phyloP scores from a whole-genome alignment of 1,140 invertebrate genomes.

The Zaprionus nigranus region DNA sequence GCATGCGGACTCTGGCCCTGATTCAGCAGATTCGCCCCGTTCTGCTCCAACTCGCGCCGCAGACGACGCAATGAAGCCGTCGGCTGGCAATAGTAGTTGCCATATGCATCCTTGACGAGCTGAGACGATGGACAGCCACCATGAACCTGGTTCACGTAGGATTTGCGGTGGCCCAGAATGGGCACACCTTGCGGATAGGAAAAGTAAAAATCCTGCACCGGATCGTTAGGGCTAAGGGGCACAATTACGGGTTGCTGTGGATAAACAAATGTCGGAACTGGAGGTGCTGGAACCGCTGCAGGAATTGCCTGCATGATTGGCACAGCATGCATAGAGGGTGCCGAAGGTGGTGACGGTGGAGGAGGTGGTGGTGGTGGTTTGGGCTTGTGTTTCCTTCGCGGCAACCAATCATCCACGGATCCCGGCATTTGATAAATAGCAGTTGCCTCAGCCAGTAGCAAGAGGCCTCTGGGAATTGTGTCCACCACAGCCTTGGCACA shows the following conservation, averaged over 20 bases:
- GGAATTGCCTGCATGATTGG: slow-evolving; percentile 5
- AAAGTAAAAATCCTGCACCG: slow-evolving; percentile 64
- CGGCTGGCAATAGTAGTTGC: slow-evolving; percentile 62
- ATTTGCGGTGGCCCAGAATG: slow-evolving; percentile 44
- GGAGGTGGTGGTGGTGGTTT: slow-evolving; percentile 38
- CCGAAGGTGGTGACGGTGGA: slow-evolving; percentile 16
- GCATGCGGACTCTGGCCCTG: slow-evolving; percentile 45
- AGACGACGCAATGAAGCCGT: slow-evolving; percentile 35
- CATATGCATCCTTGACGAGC: slow-evolving; percentile 61
- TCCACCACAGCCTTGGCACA: slow-evolving; percentile 59
- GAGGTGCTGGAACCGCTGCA: neutral
- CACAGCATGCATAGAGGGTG: slow-evolving; percentile 28
- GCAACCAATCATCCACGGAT: slow-evolving; percentile 68
- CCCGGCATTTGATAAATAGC: slow-evolving; percentile 54
- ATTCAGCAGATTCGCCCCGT: slow-evolving; percentile 44
- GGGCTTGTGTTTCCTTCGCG: slow-evolving; percentile 46
- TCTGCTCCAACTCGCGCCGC: slow-evolving; percentile 43
- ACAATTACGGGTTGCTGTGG: slow-evolving; percentile 51
- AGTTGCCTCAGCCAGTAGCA: slow-evolving; percentile 47
- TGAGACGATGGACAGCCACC: slow-evolving; percentile 59
- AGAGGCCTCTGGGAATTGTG: slow-evolving; percentile 56
- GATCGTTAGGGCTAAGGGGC: slow-evolving; percentile 61
- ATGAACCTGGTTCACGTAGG: slow-evolving; percentile 41
- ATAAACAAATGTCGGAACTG: neutral
- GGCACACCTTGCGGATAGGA: slow-evolving; percentile 52